These are phyloP conservation scores for Anarhynchus alexandrinus DNA, from an alignment of 2,113 vertebrate genomes.

Conservation along the genomic window DNA sequence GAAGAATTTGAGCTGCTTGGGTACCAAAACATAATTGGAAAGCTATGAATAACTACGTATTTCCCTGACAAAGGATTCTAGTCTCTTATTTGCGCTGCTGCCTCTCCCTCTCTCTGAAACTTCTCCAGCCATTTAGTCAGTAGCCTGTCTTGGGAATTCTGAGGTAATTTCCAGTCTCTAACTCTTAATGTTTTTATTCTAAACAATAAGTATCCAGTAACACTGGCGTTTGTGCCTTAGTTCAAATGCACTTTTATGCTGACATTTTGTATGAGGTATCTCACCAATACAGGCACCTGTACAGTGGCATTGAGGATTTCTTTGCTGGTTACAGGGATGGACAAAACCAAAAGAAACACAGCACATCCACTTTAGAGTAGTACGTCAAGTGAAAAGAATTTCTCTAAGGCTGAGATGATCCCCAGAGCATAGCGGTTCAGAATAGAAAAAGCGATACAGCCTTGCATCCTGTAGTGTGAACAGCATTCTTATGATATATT, in stretches of 20 bases:
- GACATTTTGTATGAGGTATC: neutral
- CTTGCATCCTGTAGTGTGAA: neutral
- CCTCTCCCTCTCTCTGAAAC: neutral
- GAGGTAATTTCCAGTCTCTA: neutral
- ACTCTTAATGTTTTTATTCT: neutral
- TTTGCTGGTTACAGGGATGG: neutral
- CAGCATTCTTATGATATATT: slow-evolving; percentile 6
- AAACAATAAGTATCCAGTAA: neutral
- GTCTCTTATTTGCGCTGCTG: neutral
- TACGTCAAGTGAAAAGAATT: neutral
- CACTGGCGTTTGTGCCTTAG: neutral
- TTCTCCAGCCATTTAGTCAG: neutral
- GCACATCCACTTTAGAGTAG: neutral
- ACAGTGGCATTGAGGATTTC: neutral
- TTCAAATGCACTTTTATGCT: neutral
- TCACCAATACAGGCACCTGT: neutral
- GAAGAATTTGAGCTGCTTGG: neutral
- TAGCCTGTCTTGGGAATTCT: neutral
- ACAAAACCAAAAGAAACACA: neutral
- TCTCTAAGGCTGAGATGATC: neutral
- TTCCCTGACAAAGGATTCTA: neutral
- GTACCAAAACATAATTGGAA: neutral
- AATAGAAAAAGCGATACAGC: neutral
- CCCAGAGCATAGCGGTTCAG: neutral
- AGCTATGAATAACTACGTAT: neutral